Percentiles rank a stretch among this genome's conserved stretches.
phyloP scores from a whole-genome alignment of 2,888 invertebrate species.

The Andrena fulva region DNA sequence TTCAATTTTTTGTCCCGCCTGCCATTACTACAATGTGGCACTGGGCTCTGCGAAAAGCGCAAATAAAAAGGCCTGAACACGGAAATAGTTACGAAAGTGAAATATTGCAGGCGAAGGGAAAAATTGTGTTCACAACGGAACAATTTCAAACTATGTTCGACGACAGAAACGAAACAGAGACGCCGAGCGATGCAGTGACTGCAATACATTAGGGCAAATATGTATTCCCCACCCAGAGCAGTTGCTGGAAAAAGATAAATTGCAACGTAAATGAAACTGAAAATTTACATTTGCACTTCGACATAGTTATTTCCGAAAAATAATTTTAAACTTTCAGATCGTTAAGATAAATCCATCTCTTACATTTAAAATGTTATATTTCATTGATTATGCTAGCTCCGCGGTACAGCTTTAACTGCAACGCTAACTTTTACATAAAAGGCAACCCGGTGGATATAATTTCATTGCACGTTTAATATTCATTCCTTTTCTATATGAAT shows the following conservation, averaged over 20 bases:
- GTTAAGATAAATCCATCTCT: no score
- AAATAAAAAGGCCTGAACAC: neutral
- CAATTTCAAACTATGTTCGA: constrained; percentile 25
- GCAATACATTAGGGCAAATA: neutral
- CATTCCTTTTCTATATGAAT: no score
- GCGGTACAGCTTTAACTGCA: no score
- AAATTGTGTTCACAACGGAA: constrained; percentile 9
- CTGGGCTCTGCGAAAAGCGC: neutral
- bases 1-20: neutral
- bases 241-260: neutral
- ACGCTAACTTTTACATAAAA: no score
- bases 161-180: neutral
- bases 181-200: neutral
- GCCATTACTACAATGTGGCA: neutral
- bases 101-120: constrained; percentile 12
- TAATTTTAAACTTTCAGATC: no score
- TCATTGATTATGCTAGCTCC: no score
- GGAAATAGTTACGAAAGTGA: constrained; percentile 11
- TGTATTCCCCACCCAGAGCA: neutral
- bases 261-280: neutral
- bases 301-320: neutral
- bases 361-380: no score
- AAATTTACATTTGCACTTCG: neutral
- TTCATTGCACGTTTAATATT: no score
- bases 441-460: no score